These are phyloP conservation scores for Dolomedes plantarius DNA, from an alignment of 2,888 invertebrate genomes.

Conservation along the genomic window DNA sequence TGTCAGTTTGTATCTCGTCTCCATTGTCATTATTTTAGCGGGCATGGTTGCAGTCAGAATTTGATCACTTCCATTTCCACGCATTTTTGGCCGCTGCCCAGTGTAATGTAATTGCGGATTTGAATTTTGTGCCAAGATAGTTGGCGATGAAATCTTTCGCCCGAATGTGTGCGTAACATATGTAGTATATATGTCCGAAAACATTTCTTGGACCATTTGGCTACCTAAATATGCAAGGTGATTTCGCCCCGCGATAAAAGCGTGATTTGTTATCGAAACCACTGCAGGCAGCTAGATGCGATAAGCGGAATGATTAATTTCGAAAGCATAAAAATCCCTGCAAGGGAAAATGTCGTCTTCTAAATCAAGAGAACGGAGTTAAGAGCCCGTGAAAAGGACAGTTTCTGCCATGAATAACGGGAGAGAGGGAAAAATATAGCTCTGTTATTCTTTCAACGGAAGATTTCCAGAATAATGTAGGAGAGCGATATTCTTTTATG, in stretches of 20 bases:
- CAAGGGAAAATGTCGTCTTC: neutral
- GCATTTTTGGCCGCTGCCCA: no score
- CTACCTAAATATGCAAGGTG: no score
- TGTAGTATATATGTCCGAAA: no score
- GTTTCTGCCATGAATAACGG: neutral
- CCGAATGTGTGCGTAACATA: no score
- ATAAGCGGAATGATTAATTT: neutral
- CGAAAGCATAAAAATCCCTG: neutral
- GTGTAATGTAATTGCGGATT: no score
- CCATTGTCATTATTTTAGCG: no score
- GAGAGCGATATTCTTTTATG: neutral
- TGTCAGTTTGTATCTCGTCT: no score
- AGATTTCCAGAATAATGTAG: neutral
- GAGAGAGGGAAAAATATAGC: neutral
- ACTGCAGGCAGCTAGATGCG: neutral
- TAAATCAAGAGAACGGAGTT: neutral
- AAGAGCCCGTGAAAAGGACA: conserved; percentile 1
- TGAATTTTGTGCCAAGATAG: no score
- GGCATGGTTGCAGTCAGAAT: no score
- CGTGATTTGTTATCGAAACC: neutral
- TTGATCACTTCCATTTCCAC: no score
- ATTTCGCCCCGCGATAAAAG: neutral
- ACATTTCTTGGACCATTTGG: no score
- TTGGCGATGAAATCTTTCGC: no score
- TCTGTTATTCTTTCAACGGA: neutral